Conservation (phyloP, 1,140 invertebrate genomes). For the Triops cancriformis region DNA sequence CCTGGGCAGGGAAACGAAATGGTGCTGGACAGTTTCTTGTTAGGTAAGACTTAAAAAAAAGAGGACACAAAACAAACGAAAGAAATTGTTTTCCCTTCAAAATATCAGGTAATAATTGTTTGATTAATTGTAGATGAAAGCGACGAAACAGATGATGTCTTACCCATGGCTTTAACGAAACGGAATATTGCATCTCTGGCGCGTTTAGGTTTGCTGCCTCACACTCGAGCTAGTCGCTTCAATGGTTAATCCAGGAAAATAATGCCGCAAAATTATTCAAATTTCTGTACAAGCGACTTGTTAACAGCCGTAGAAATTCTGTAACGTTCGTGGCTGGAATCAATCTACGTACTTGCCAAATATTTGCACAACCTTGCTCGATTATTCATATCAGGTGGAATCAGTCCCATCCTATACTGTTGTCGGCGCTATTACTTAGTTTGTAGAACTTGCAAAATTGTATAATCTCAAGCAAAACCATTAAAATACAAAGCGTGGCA, state of each 20-base stretch:
- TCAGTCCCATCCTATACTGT: background rate
- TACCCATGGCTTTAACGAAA: background rate
- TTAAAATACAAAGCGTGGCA: too few relatives aligned
- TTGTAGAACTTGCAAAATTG: too few relatives aligned
- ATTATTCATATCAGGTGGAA: constrained; percentile 7
- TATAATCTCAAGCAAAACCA: too few relatives aligned
- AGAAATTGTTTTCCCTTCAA: too few relatives aligned
- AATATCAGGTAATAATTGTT: background rate
- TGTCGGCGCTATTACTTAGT: too few relatives aligned
- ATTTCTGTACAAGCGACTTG: background rate
- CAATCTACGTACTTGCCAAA: background rate
- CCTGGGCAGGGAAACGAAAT: background rate
- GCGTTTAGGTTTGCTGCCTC: background rate
- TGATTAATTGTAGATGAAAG: background rate
- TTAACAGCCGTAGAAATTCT: background rate
- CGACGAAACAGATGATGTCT: background rate
- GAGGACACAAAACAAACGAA: background rate
- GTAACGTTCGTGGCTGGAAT: background rate
- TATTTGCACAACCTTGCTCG: background rate
- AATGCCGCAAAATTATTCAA: background rate
- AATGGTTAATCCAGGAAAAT: background rate
- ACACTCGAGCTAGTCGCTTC: background rate
- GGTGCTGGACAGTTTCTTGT: background rate
- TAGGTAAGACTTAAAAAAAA: background rate
- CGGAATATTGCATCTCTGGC: background rate